A percentile compares a stretch with the other conserved stretches of the same genome.
Conservation (phyloP, 2,797 vertebrate species). For the Todus mexicanus region DNA sequence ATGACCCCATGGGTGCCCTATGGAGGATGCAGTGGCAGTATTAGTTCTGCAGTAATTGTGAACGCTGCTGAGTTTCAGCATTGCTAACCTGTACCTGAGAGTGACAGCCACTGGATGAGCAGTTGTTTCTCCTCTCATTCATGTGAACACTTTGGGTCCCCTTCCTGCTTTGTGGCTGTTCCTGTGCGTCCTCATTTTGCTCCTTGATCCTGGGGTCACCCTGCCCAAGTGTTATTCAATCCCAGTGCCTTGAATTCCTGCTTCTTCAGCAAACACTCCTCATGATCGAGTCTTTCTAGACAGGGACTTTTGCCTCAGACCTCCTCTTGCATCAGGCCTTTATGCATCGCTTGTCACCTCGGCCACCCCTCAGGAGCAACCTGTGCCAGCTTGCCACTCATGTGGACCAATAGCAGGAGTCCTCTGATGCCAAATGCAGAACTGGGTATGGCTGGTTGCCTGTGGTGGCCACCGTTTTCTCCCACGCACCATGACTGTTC, state of each 20-base stretch:
- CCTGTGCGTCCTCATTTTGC: rapidly evolving
- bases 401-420: not conserved
- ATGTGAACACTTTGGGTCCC: rapidly evolving
- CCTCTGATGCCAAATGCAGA: not conserved
- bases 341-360: rapidly evolving
- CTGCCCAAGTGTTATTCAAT: not conserved
- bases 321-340: not conserved
- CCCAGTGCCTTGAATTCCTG: not conserved
- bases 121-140: not conserved
- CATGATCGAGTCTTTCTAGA: not conserved
- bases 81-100: not conserved
- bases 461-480: not conserved
- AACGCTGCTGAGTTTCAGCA: not conserved
- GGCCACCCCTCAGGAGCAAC: not conserved
- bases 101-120: not conserved
- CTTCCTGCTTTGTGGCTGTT: not conserved
- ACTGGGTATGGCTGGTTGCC: not conserved
- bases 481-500: not conserved
- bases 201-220: not conserved
- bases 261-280: not conserved
- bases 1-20: rapidly evolving
- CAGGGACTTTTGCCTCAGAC: not conserved
- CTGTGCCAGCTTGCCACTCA: not conserved
- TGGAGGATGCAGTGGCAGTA: not conserved
- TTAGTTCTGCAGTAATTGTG: not conserved